phyloP scores from a whole-genome alignment of 2,113 vertebrate genomes.

The Rhinopithecus roxellana region DNA sequence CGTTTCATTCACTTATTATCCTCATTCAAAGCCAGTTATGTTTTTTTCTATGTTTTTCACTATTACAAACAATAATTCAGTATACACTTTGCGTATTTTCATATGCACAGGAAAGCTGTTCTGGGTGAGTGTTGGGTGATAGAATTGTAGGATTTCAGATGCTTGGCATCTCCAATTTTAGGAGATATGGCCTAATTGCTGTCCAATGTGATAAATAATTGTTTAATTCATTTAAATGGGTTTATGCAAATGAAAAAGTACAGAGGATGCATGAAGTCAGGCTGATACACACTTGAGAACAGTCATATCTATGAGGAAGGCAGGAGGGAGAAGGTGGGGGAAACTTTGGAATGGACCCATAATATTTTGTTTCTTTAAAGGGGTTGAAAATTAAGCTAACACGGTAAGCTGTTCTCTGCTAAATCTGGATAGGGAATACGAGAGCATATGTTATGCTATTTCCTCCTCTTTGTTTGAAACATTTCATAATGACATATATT shows the following conservation, averaged over 20 bases:
- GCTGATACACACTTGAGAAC: not conserved
- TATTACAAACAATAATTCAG: not conserved
- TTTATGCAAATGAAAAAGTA: not conserved
- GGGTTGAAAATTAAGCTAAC: not conserved
- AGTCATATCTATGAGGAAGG: not conserved
- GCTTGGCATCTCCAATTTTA: not conserved
- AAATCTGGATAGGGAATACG: not conserved
- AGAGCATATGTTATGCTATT: not conserved
- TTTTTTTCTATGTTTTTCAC: not conserved
- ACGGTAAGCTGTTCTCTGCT: not conserved
- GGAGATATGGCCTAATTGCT: not conserved
- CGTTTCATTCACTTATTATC: not conserved
- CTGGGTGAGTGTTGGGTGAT: not conserved
- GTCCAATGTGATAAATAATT: not conserved
- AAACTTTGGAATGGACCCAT: not conserved
- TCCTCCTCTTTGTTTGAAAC: not conserved
- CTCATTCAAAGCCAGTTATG: not conserved
- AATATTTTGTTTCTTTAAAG: not conserved
- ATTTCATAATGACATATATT: not conserved
- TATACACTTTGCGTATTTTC: not conserved
- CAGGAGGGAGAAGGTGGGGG: not conserved
- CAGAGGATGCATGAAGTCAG: not conserved
- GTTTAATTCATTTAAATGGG: not conserved
- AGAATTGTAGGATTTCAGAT: not conserved
- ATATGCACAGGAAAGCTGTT: not conserved